Base-by-base conservation (phyloP, 2,797 vertebrate genomes). In the Danio albolineatus region DNA sequence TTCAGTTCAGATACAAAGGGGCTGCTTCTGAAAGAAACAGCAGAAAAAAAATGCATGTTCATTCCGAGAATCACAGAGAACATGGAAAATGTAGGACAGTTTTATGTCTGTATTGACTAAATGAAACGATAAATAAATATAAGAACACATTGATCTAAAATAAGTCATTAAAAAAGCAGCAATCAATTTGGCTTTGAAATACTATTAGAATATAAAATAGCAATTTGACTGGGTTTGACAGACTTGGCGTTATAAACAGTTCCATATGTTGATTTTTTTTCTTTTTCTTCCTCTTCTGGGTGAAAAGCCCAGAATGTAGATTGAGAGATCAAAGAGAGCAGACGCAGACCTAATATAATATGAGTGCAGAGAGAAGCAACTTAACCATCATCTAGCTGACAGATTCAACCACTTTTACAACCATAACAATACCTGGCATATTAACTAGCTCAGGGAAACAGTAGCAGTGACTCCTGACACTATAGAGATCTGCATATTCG, bases 191-290 rank as follows among this genome's bases (percentile, higher is more conserved):
- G 66, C 17, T 6, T 19, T 66, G 17, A 66, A 46, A 14, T 38
- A 10, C 6, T 10, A 36, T 51, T 38, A n/a, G 28, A n/a, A 69
- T 51, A 39, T 70, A 21, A 39, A 70, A 70, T 4, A 17, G 0
- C 2, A 9, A n/a, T 38, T 39, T 71, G 16, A 10, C 49, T 17
- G 38, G 16, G 54, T 59, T 67, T 48, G 57, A 72, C 57, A 64
- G 62, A 54, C 56, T 60, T 73, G 69, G 69, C 79, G 72, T 66
- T 75, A 46, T 59, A 82, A 84, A 65, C 53, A 21, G 49, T 73
- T 75, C 61, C 61, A 82, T 79, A 67, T 80, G 74, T 78, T 49
- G 10, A 78, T n/a, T 48, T 16, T 51, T 9, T 4, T 13, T 43
- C 2, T 56, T 54, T 44, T 39, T 43, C 54, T 19, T 5, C 54